These are phyloP conservation scores for Gavialis gangeticus DNA, from an alignment of 2,113 vertebrate genomes.

Conservation along the genomic window DNA sequence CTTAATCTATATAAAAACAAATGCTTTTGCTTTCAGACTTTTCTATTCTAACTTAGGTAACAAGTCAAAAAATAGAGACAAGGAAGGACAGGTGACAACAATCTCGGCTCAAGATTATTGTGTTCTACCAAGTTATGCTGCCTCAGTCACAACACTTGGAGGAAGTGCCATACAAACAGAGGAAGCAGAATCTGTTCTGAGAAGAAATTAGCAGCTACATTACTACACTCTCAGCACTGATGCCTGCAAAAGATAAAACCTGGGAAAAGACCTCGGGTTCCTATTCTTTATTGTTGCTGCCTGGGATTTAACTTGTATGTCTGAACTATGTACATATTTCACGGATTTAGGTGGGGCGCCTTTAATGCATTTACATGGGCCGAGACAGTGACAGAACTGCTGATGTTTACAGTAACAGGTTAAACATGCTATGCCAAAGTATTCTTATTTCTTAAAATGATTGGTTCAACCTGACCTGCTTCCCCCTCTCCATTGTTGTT, in stretches of 20 bases:
- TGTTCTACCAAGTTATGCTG: slow-evolving; percentile 62
- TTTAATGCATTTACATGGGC: slow-evolving; percentile 56
- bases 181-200: slow-evolving; percentile 83
- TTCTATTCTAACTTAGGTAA: slow-evolving; percentile 36
- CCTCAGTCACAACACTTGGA: slow-evolving; percentile 78
- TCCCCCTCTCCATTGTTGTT: slow-evolving; percentile 79
- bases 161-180: slow-evolving; percentile 89
- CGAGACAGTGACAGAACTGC: slow-evolving; percentile 73
- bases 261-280: slow-evolving; percentile 84
- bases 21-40: not conserved
- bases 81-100: slow-evolving; percentile 82
- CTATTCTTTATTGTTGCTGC: slow-evolving; percentile 85
- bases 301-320: slow-evolving; percentile 79
- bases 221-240: slow-evolving; percentile 78
- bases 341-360: slow-evolving; percentile 74
- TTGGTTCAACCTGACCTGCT: slow-evolving; percentile 67
- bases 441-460: slow-evolving; percentile 79
- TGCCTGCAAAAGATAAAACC: slow-evolving; percentile 88
- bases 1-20: not conserved
- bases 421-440: slow-evolving; percentile 72
- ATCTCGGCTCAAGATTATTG: slow-evolving; percentile 58
- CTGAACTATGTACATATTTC: slow-evolving; percentile 81
- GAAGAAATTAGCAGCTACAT: slow-evolving; percentile 81
- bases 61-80: slow-evolving; percentile 51
- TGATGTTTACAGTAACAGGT: slow-evolving; percentile 83